Evolutionary conservation across 2,888 invertebrate genomes (phyloP).

Genomic region (Heterodera filipjevi): DNA sequence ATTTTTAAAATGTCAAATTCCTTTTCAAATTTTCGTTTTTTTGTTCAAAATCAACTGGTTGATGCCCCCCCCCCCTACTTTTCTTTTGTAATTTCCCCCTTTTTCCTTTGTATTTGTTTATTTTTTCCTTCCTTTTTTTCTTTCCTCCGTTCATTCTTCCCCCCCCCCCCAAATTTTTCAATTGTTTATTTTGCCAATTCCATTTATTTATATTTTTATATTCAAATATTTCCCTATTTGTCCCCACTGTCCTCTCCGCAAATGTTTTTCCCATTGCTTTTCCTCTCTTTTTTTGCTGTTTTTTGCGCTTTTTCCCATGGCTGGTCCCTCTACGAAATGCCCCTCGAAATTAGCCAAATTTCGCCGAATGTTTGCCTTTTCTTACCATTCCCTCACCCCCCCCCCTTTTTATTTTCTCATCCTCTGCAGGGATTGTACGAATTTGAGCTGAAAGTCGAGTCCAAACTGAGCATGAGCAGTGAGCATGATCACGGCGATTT

Average conservation of each 20-base stretch:
- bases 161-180: neutral
- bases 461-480: conserved; percentile 39
- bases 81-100: no score
- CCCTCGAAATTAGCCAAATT: neutral
- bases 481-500: conserved; percentile 23
- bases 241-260: no score
- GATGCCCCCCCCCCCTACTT: no score
- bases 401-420: neutral
- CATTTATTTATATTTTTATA: neutral
- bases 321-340: neutral
- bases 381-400: neutral
- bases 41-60: neutral
- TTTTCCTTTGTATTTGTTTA: neutral
- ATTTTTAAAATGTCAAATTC: no score
- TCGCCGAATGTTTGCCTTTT: neutral
- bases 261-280: neutral
- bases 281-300: neutral
- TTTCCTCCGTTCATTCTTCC: neutral
- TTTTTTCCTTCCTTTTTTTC: neutral
- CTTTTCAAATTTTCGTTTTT: no score
- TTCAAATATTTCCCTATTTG: neutral
- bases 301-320: neutral
- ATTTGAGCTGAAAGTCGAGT: conserved; percentile 33
- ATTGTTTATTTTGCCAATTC: neutral
- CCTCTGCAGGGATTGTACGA: conserved; percentile 43